phyloP scores from a whole-genome alignment of 2,113 vertebrate genomes.

The Heteronetta atricapilla region DNA sequence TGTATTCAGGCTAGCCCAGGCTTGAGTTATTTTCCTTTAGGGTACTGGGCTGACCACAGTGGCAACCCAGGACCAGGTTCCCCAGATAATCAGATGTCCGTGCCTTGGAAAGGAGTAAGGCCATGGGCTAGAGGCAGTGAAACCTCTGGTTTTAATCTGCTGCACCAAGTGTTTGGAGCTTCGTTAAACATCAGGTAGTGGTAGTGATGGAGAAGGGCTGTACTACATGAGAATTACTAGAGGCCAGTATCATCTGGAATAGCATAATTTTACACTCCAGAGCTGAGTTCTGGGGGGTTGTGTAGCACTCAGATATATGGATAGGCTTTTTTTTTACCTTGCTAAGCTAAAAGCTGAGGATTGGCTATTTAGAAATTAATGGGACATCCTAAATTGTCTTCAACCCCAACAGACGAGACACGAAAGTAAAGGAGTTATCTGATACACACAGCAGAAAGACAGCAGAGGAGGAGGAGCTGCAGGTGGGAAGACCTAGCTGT shows the following conservation, averaged over 20 bases:
- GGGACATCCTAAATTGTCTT: background rate
- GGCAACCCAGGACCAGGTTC: background rate
- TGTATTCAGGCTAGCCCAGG: background rate
- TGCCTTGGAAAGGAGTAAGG: background rate
- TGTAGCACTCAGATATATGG: background rate
- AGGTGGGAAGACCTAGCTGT: background rate
- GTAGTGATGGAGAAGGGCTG: background rate
- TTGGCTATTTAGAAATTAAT: background rate
- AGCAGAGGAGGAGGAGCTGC: background rate
- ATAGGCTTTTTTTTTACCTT: background rate
- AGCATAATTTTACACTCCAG: background rate
- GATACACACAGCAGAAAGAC: background rate
- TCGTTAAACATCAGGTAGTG: background rate
- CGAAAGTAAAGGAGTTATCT: background rate
- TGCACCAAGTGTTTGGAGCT: background rate
- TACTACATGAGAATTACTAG: background rate
- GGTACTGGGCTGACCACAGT: background rate
- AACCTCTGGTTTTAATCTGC: background rate
- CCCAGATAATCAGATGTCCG: background rate
- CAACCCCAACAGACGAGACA: background rate
- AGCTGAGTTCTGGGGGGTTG: background rate
- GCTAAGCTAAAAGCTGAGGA: background rate
- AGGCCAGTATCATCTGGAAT: background rate
- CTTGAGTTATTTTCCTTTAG: background rate
- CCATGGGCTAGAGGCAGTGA: background rate